These are phyloP conservation scores for Epinotia ramella DNA, from an alignment of 2,888 invertebrate species.

Conservation along the genomic window DNA sequence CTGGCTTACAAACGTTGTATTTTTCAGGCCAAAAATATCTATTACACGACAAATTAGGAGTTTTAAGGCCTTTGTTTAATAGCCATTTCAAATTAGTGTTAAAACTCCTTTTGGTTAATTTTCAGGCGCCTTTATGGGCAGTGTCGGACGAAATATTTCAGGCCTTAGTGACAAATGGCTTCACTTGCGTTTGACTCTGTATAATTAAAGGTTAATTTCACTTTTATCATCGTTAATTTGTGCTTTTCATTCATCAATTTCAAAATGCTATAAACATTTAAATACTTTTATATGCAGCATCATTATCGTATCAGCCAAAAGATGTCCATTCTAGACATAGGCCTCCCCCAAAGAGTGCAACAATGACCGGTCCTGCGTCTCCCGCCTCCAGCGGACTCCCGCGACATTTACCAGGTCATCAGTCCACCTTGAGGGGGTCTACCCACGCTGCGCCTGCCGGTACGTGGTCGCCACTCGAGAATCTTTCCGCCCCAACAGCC, in stretches of 20 bases:
- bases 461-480: no score
- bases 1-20: neutral
- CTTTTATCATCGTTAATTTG: neutral
- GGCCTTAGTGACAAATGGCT: slow-evolving; percentile 1
- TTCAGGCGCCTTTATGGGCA: neutral
- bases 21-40: slow-evolving; percentile 34
- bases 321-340: no score
- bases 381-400: no score
- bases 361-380: no score
- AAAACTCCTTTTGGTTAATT: slow-evolving; percentile 36
- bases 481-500: no score
- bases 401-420: no score
- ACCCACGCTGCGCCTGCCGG: no score
- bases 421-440: no score
- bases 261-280: no score
- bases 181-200: neutral
- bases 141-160: neutral
- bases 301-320: no score
- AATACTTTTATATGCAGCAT: no score
- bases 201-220: neutral
- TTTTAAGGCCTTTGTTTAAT: slow-evolving; percentile 31
- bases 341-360: no score
- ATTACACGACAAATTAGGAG: slow-evolving; percentile 38
- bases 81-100: slow-evolving; percentile 39
- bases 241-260: neutral